Evolutionary conservation across 2,797 vertebrate species (phyloP).

Genomic region (Peromyscus attwateri): DNA sequence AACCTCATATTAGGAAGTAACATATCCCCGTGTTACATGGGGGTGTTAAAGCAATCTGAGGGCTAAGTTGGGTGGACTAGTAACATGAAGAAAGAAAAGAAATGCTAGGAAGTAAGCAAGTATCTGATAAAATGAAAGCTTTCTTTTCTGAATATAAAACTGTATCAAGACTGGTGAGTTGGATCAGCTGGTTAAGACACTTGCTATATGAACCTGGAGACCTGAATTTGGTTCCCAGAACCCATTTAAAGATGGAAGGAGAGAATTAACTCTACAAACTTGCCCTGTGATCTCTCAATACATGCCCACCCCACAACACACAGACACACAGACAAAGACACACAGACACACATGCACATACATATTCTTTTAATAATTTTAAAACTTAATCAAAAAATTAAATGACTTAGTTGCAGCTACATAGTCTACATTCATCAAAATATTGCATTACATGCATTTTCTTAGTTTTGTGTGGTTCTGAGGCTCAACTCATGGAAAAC

Average conservation of each 20-base stretch:
- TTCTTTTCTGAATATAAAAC: background rate
- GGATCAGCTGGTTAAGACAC: background rate
- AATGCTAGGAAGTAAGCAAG: background rate
- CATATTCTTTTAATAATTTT: background rate
- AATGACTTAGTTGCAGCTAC: background rate
- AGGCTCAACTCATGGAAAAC: background rate
- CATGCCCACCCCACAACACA: background rate
- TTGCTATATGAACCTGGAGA: background rate
- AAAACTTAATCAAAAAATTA: slow-evolving; percentile 9
- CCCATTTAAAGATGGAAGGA: background rate
- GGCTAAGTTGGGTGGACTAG: background rate
- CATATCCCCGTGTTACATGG: background rate
- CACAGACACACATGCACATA: background rate
- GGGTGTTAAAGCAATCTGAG: background rate
- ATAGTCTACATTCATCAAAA: background rate
- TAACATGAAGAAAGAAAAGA: background rate
- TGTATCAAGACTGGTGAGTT: background rate
- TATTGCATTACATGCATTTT: background rate
- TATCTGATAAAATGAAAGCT: background rate
- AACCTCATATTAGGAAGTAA: background rate
- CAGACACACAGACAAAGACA: background rate
- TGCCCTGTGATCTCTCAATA: background rate
- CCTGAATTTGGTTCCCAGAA: background rate
- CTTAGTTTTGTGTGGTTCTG: background rate
- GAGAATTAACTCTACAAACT: background rate